Conservation (phyloP, 2,113 vertebrate genomes). For the Zeus faber region DNA sequence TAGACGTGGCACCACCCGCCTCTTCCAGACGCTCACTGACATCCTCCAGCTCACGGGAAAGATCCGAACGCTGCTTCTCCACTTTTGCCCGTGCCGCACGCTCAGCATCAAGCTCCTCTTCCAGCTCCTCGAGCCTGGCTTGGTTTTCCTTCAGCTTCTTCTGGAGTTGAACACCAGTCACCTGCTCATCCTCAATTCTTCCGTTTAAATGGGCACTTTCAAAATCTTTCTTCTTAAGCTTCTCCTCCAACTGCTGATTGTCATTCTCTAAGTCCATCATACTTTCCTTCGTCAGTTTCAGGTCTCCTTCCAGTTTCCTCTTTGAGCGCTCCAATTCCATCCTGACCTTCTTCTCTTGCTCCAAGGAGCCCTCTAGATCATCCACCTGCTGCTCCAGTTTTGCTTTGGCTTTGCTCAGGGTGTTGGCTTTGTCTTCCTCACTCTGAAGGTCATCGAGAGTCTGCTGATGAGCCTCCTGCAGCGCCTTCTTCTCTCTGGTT, state of each 20-base stretch:
- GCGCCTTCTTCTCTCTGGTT: constrained; percentile 90
- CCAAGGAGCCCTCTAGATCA: constrained; percentile 83
- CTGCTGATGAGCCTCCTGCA: constrained; percentile 94
- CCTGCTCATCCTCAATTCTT: constrained; percentile 82
- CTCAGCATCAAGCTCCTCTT: constrained; percentile 68
- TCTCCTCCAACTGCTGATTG: constrained; percentile 84
- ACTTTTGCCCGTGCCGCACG: constrained; percentile 62
- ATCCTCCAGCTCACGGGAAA: constrained; percentile 67
- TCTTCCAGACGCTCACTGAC: constrained; percentile 68
- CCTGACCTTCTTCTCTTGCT: constrained; percentile 85
- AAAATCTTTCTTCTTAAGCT: constrained; percentile 87
- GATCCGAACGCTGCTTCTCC: constrained; percentile 63
- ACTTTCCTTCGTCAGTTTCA: constrained; percentile 83
- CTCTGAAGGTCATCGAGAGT: constrained; percentile 91
- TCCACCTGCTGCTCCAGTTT: constrained; percentile 94
- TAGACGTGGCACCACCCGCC: constrained; percentile 74
- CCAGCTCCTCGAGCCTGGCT: constrained; percentile 78
- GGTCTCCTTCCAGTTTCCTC: constrained; percentile 84
- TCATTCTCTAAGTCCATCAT: constrained; percentile 87
- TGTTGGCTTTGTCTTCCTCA: constrained; percentile 93
- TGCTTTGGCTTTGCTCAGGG: constrained; percentile 83
- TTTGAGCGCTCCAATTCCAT: constrained; percentile 86
- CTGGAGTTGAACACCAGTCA: constrained; percentile 76
- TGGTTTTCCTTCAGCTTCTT: constrained; percentile 80
- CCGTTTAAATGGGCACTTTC: constrained; percentile 75